Base-by-base conservation (phyloP, 2,888 invertebrate genomes). In the Trypoxylon attenuatum region DNA sequence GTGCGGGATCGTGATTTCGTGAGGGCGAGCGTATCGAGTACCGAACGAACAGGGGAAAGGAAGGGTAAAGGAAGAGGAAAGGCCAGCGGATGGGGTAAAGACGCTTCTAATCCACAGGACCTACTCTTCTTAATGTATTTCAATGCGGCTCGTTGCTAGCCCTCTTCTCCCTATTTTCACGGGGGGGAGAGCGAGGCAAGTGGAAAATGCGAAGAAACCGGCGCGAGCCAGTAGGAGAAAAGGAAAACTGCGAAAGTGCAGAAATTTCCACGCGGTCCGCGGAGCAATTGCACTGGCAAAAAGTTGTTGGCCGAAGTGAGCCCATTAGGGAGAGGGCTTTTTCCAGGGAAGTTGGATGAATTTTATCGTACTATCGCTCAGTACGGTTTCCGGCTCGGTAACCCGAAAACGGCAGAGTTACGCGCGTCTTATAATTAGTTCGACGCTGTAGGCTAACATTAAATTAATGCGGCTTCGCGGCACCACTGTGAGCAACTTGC, bases 381-480 rank as follows among this genome's bases (percentile, higher is more conserved):
- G 19, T 41, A 16, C 16, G 41, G 15, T 16, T 5, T 41, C 41
- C 16, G 3, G 18, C 3, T 16, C 18, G 16, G 22, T 13, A 58
- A 50, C 21, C 27, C 27, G 27, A 46, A 25, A 46, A 46, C 5
- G 13, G 4, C 8, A 23, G 42, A 19, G 38, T 47, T 15, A 42
- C 49, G 41, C 46, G 42, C 53, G 51, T 69, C 62, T 66, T 66
- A 59, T 62, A 69, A 62, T 69, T 69, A 62, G 16, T 43, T 41
- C 38, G 23, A 16, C 27, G 39, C 22, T 15, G 54, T 50, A 33
- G 25, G 49, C 52, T 57, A 57, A 64, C 61, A 62, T 69, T 67
- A 62, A 73, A 71, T 71, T 73, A 71, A 63, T 54, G 55, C 62
- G 43, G 43, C 38, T 16, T 50, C 53, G 39, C 23, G 42, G 45